Percentiles rank a stretch among this genome's conserved stretches.
These are phyloP conservation scores for Thalpophila matura DNA, from an alignment of 2,888 invertebrate species.

Conservation along the genomic window DNA sequence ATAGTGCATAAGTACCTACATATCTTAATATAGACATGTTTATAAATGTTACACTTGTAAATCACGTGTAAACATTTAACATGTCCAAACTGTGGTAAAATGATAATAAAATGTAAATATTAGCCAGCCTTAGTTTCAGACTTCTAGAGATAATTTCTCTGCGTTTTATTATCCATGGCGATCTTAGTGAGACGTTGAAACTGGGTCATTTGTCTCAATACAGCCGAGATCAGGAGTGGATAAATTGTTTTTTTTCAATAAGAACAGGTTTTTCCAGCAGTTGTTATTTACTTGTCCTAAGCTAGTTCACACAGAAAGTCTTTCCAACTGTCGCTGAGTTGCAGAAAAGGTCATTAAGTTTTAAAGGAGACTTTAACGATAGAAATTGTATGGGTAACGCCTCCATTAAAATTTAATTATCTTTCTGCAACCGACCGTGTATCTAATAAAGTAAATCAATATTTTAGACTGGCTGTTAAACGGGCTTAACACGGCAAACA, in stretches of 20 bases:
- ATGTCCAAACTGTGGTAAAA: slow-evolving; percentile 18
- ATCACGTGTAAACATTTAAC: slow-evolving; percentile 8
- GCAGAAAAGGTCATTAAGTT: too few relatives aligned
- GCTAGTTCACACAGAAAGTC: too few relatives aligned
- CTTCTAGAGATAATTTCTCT: slow-evolving; percentile 34
- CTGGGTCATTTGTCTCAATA: slow-evolving; percentile 36
- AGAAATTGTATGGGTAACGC: too few relatives aligned
- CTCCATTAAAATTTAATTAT: too few relatives aligned
- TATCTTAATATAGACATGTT: slow-evolving; percentile 6
- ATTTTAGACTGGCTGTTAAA: too few relatives aligned
- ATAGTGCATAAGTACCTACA: too few relatives aligned
- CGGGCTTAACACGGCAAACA: too few relatives aligned
- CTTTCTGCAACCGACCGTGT: too few relatives aligned
- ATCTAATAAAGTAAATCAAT: too few relatives aligned
- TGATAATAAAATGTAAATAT: slow-evolving; percentile 19
- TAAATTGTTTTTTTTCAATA: background rate
- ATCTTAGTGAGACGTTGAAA: slow-evolving; percentile 6
- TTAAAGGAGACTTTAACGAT: too few relatives aligned
- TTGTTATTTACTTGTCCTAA: background rate
- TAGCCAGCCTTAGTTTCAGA: slow-evolving; percentile 18
- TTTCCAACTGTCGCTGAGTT: too few relatives aligned
- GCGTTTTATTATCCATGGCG: slow-evolving; percentile 13
- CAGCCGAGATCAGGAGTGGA: background rate
- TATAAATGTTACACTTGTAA: slow-evolving; percentile 21
- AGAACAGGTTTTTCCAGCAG: background rate